A percentile compares a stretch with the other conserved stretches of the same genome.
phyloP scores from a whole-genome alignment of 2,797 vertebrate species.

The Crenuchus spilurus region DNA sequence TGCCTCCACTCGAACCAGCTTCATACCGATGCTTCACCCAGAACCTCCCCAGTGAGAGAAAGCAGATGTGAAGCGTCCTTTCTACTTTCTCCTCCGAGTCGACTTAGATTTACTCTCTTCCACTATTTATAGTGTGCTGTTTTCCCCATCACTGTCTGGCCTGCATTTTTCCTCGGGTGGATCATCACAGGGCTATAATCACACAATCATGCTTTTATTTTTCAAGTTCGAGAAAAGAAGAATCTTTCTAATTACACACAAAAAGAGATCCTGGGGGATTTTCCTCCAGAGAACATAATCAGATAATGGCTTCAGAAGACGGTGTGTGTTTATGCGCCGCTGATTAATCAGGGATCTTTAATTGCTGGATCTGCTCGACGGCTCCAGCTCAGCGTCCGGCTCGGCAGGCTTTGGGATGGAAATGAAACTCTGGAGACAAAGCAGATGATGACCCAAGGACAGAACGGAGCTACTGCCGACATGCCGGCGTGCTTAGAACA shows the following conservation, averaged over 20 bases:
- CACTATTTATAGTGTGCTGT: conserved; percentile 7
- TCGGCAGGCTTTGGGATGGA: not conserved
- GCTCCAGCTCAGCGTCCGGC: conserved; percentile 11
- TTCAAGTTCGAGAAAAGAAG: conserved; percentile 60
- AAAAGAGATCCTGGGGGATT: conserved; percentile 68
- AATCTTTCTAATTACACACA: conserved; percentile 68
- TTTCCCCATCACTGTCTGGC: conserved; percentile 30
- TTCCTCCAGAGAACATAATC: conserved; percentile 69
- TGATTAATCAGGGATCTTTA: conserved; percentile 49
- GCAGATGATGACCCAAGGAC: not conserved
- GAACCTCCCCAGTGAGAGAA: conserved; percentile 33
- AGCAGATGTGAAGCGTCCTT: conserved; percentile 33
- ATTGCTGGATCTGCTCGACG: conserved; percentile 29
- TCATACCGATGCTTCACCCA: conserved; percentile 16
- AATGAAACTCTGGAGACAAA: conserved; percentile 19
- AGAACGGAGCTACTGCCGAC: not conserved
- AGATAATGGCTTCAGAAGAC: conserved; percentile 70
- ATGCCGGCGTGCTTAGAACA: not conserved
- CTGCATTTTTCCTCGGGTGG: conserved; percentile 33
- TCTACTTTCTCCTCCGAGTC: conserved; percentile 13
- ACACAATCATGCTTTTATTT: conserved; percentile 56
- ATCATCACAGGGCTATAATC: conserved; percentile 51
- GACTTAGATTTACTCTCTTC: conserved; percentile 14
- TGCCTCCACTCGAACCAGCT: conserved; percentile 15
- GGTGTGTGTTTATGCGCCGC: conserved; percentile 74